These are phyloP conservation scores for Nemurella pictetii DNA, from an alignment of 2,888 invertebrate genomes.

Conservation along the genomic window DNA sequence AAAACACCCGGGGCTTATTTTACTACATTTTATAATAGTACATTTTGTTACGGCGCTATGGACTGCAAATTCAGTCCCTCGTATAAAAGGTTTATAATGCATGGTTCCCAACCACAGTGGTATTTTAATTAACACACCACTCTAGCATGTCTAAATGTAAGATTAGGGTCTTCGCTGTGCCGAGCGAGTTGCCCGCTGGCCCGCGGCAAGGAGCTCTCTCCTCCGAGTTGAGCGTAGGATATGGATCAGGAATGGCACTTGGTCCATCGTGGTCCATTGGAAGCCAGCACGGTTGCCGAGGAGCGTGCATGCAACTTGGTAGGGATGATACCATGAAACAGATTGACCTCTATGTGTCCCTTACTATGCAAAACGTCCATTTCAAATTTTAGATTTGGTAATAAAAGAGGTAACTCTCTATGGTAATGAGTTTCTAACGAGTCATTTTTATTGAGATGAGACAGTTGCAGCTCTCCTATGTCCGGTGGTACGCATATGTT, in stretches of 20 bases:
- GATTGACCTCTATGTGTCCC: too few species aligned
- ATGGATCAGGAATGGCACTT: not conserved
- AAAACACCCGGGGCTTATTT: not conserved
- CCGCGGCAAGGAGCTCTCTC: constrained; percentile 9
- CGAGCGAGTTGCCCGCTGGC: constrained; percentile 9
- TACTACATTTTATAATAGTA: constrained; percentile 12
- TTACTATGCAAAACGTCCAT: too few species aligned
- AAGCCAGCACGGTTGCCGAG: not conserved
- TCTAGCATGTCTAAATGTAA: constrained; percentile 31
- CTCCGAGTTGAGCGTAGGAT: not conserved
- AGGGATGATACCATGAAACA: too few species aligned
- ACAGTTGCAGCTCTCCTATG: too few species aligned
- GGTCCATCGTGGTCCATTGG: not conserved
- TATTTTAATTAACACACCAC: constrained; percentile 31
- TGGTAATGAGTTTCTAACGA: too few species aligned
- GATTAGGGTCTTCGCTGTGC: constrained; percentile 29
- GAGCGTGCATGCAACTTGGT: not conserved
- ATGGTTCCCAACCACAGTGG: constrained; percentile 29
- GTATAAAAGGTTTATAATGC: constrained; percentile 28
- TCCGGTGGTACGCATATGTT: too few species aligned
- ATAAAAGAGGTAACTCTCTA: too few species aligned
- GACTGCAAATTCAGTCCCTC: constrained; percentile 26
- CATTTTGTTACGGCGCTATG: constrained; percentile 27
- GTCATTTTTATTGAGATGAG: too few species aligned
- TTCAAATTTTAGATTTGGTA: too few species aligned